Base-by-base conservation (phyloP, 1,140 invertebrate genomes). In the Drosophila bipectinata region DNA sequence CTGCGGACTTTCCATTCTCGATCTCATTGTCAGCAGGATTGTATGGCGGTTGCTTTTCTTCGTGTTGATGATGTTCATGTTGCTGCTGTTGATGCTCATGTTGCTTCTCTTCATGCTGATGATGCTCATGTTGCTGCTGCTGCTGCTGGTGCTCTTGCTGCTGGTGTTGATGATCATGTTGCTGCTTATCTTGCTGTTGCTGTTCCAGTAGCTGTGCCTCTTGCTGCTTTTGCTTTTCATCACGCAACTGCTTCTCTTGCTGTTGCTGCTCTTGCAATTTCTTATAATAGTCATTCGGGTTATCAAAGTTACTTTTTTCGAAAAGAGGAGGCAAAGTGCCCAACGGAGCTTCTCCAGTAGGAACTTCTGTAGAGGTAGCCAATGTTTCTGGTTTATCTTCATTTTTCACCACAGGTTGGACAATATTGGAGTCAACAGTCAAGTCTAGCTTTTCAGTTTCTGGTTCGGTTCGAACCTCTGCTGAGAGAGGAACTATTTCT, bases 231-330 rank as follows among this genome's bases (percentile, higher is more conserved):
- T 67, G 15, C 45, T 51, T 12, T 14, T 61, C 41, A 1, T 58
- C 15, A 5, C 30, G 21, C 9, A 7, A 14, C 48, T 14, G 15
- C 8, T 55, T 18, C 6, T 39, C 48, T 7, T 61, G 26, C 4
- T 57, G 67, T 24, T 51, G 34, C 7, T 72, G 72, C 28, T 88
- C 62, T 28, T 77, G 64, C 44, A 89, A 39, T 9, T 68, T 30
- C 21, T 84, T 84, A 44, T 84, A 89, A 37, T 77, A 79, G 30
- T 77, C 68, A 45, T 80, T 84, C 6, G 79, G 79, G 44, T 79
- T 64, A 6, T 77, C 49, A 32, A 72, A 67, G 34, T 77, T 69
- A n/a, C 77, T 49, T 24, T 84, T 73, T 9, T 73, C 66, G 9
- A 88, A 79, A 7, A 88, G 58, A 10, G 79, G 64, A 21, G 82